Evolutionary conservation across 2,113 vertebrate species (phyloP), one percentile per base, ranked within the genome.

Genomic region (Dasyurus viverrinus): DNA sequence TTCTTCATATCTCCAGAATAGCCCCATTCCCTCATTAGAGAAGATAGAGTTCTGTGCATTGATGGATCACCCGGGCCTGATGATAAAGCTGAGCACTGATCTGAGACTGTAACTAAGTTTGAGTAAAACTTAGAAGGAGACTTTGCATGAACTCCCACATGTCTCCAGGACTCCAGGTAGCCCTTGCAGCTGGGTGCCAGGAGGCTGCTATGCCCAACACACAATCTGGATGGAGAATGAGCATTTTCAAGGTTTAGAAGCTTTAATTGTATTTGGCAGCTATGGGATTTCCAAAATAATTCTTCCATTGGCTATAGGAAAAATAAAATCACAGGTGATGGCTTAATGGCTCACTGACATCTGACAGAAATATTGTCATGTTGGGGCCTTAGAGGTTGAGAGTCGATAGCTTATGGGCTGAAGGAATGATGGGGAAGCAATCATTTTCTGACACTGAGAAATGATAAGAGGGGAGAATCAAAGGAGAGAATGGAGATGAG

Each of bases 191-290:
- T 6, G 68, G 91, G 92, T 93, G 89, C 50, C 36, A 36, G 57
- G 96, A 98, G 93, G 94, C 76, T 95, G 97, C 54, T 93, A 92
- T 95, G 91, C 93, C n/a, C 93, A 95, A 97, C 48, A 96, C 60
- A 95, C 97, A 97, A 92, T 98, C 95, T 94, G 96, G 89, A 95
- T 1, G 26, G 53, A 97, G 91, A 92, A 95, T 68, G 92, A 94
- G 52, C 89, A 89, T 94, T 97, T 89, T 54, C 90, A 98, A 96
- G 96, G 93, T 90, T 90, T 95, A 97, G 94, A 97, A 96, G 91
- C 96, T 96, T 93, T 95, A 98, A 93, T 76, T 96, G 94, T 30
- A 89, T 98, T 96, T 98, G 97, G 57, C 94, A 97, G 95, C 96
- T 91, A 92, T 54, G 57, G 97, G 90, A 16, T 98, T 97, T 95